Conservation (phyloP, 1,140 invertebrate genomes). For the Branchinecta lynchi region DNA sequence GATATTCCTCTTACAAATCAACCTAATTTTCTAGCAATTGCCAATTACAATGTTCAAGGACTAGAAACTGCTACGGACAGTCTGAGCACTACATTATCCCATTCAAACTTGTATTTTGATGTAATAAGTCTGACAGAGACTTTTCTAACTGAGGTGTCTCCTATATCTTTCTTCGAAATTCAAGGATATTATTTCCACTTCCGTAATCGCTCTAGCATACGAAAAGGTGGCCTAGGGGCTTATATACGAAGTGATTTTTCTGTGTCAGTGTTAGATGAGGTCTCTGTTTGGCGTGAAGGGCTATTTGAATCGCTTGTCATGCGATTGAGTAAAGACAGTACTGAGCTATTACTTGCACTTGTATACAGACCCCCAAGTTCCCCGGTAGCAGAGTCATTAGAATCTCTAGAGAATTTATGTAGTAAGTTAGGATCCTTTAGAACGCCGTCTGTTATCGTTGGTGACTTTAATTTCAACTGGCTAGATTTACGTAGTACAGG, state of each 20-base stretch:
- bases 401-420: background rate
- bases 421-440: conserved; percentile 10
- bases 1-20: background rate
- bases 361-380: conserved; percentile 4
- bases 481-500: too few relatives aligned
- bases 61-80: conserved; percentile 1
- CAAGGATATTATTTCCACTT: conserved; percentile 6
- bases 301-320: too few relatives aligned
- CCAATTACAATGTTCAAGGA: conserved; percentile 5
- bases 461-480: too few relatives aligned
- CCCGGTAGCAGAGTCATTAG: conserved; percentile 5
- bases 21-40: conserved; percentile 1
- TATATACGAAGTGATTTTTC: conserved; percentile 7
- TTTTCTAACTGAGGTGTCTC: too few relatives aligned
- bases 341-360: too few relatives aligned
- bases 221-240: background rate
- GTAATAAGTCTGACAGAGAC: conserved; percentile 9
- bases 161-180: too few relatives aligned
- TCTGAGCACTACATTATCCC: background rate
- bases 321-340: too few relatives aligned
- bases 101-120: background rate
- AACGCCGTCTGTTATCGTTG: background rate
- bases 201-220: background rate
- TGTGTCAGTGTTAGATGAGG: conserved; percentile 10
- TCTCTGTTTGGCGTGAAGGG: conserved; percentile 3